These are phyloP conservation scores for Brachypalpus laphriformis DNA, from an alignment of 2,888 invertebrate species.

Conservation along the genomic window DNA sequence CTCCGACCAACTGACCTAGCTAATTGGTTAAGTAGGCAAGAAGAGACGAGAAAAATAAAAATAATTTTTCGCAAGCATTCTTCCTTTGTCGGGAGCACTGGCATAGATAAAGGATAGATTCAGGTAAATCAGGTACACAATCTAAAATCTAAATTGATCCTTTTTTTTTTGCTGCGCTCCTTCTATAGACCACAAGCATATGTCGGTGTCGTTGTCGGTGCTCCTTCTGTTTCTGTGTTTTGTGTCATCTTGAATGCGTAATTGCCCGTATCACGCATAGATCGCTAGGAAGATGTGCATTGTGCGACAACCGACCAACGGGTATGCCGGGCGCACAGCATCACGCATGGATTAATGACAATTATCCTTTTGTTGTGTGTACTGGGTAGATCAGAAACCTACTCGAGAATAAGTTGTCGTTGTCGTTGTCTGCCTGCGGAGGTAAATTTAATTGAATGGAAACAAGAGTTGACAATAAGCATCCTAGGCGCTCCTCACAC, in stretches of 20 bases:
- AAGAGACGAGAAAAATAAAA: constrained; percentile 31
- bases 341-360: constrained; percentile 74
- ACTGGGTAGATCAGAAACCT: constrained; percentile 21
- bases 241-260: constrained; percentile 73
- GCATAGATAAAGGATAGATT: constrained; percentile 51
- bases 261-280: constrained; percentile 74
- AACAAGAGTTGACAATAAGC: constrained; percentile 64
- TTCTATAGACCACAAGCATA: constrained; percentile 65
- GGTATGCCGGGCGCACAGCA: constrained; percentile 34
- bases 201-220: constrained; percentile 41
- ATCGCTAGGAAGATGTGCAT: constrained; percentile 55
- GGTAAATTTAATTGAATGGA: constrained; percentile 74
- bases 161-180: neutral
- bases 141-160: constrained; percentile 72
- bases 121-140: constrained; percentile 71
- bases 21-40: constrained; percentile 73
- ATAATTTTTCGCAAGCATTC: constrained; percentile 58
- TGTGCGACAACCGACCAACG: constrained; percentile 23
- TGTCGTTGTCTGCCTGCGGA: constrained; percentile 45
- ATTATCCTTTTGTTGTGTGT: constrained; percentile 70
- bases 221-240: constrained; percentile 48
- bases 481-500: neutral
- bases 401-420: constrained; percentile 40
- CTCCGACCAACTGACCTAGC: constrained; percentile 71
- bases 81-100: constrained; percentile 59